Evolutionary conservation across 2,888 invertebrate genomes (phyloP).

Genomic region (Chrysina gloriosa): DNA sequence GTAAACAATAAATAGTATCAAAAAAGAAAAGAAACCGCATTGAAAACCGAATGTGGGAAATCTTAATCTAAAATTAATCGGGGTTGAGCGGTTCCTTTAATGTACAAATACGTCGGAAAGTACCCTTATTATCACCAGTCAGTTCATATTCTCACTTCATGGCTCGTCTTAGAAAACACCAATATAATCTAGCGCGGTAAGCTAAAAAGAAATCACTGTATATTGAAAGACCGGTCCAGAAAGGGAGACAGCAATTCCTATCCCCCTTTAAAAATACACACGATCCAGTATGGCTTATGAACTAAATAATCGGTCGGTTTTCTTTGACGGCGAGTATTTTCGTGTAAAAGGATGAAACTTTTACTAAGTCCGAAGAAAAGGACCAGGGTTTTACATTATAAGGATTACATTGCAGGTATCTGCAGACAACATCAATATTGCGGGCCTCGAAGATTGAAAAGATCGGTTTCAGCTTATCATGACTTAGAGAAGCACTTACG

Average conservation of each 20-base stretch:
- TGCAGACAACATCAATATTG: slow-evolving; percentile 56
- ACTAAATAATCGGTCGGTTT: slow-evolving; percentile 56
- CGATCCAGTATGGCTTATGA: slow-evolving; percentile 54
- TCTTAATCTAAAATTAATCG: slow-evolving; percentile 43
- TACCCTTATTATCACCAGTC: slow-evolving; percentile 37
- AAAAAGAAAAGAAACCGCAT: slow-evolving; percentile 30
- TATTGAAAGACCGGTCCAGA: background rate
- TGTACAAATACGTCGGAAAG: slow-evolving; percentile 33
- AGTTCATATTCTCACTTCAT: slow-evolving; percentile 44
- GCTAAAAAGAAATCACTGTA: slow-evolving; percentile 2
- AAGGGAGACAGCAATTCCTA: slow-evolving; percentile 24
- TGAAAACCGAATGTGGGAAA: slow-evolving; percentile 46
- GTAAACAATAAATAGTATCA: slow-evolving; percentile 40
- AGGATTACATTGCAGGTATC: slow-evolving; percentile 63
- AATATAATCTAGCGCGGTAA: slow-evolving; percentile 29
- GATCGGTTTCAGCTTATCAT: slow-evolving; percentile 63
- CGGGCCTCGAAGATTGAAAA: slow-evolving; percentile 61
- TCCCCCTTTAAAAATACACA: slow-evolving; percentile 35
- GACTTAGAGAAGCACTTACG: slow-evolving; percentile 61
- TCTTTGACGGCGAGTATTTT: slow-evolving; percentile 61
- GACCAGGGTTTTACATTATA: slow-evolving; percentile 64
- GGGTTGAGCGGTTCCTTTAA: slow-evolving; percentile 46
- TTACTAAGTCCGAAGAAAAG: slow-evolving; percentile 61
- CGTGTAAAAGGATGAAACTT: slow-evolving; percentile 62
- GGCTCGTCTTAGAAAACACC: slow-evolving; percentile 26